Base-by-base conservation (phyloP, 2,888 invertebrate genomes). In the Phasia obesa region DNA sequence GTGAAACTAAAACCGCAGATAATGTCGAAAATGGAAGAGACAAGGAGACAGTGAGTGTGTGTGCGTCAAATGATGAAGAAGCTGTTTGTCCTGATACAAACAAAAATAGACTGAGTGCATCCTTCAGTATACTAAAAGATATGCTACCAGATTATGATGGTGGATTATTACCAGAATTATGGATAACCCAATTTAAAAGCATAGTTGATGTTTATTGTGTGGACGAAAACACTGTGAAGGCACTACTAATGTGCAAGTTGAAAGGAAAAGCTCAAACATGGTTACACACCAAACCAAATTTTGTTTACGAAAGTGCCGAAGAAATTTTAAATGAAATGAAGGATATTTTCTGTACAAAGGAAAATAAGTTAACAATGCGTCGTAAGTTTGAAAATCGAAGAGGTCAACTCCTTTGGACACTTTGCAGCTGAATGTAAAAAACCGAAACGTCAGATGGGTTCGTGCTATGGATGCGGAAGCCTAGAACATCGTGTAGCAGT, bases 401-500 rank as follows among this genome's bases (percentile, higher is more conserved):
- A n/a, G 17, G 17, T 11, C 38, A 42, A 59, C 47, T 44, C 62
- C 0, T 17, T 44, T 3, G 38, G 38, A 3, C 38, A 38, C 15
- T 47, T 19, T 27, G 47, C 27, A 73, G 11, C 7, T 38, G 11
- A 38, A n/a, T 59, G 76, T 3, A 57, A 62, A 38, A 65, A 69
- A 21, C 53, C 15, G 1, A 65, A 23, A 4, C 2, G 51, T 55
- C n/a, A 64, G 17, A 17, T 69, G n/a, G 81, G 73, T 13, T 69
- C 81, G 0, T 81, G 81, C 23, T 81, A 75, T 38, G 79, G 21
- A 0, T 81, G 84, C 13, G 71, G 84, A 0, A 78, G 71, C 9
- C 0, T 42, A 9, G 49, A 31, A 4, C 84, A 81, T 19, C 55
- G 55, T 1, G 65, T 67, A 11, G 60, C 62, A 4, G 15, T 15